These are phyloP conservation scores for Willisornis vidua DNA, from an alignment of 2,113 vertebrate genomes.

Conservation along the genomic window DNA sequence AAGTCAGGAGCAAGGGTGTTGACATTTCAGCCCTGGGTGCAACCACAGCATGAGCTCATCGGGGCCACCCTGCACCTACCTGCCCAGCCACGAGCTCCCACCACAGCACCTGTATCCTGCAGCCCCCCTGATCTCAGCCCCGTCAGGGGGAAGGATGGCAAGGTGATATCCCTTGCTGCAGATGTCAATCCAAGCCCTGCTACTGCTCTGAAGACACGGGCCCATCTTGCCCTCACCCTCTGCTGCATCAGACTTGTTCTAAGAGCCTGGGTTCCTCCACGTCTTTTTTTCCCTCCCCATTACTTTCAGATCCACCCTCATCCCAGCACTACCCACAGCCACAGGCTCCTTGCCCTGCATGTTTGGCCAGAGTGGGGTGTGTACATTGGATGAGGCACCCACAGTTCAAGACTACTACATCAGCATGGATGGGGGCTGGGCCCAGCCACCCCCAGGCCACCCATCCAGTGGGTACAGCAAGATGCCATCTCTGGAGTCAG, in stretches of 20 bases:
- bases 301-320: not conserved
- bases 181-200: not conserved
- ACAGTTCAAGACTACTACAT: not conserved
- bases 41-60: not conserved
- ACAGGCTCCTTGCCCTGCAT: not conserved
- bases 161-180: not conserved
- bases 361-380: accelerated
- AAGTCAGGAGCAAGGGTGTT: accelerated
- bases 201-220: accelerated
- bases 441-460: not conserved
- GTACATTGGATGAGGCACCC: not conserved
- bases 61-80: too few species aligned
- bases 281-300: not conserved
- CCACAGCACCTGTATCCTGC: not conserved
- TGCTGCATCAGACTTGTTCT: not conserved
- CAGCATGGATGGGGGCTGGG: not conserved
- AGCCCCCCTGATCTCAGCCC: accelerated
- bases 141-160: accelerated
- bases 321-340: not conserved
- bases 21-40: not conserved
- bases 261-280: accelerated
- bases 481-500: not conserved
- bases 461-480: not conserved
- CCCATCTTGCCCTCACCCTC: not conserved
- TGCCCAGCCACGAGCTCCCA: not conserved